These are phyloP conservation scores for Metaphire vulgaris DNA, from an alignment of 1,140 invertebrate genomes.

Conservation along the genomic window DNA sequence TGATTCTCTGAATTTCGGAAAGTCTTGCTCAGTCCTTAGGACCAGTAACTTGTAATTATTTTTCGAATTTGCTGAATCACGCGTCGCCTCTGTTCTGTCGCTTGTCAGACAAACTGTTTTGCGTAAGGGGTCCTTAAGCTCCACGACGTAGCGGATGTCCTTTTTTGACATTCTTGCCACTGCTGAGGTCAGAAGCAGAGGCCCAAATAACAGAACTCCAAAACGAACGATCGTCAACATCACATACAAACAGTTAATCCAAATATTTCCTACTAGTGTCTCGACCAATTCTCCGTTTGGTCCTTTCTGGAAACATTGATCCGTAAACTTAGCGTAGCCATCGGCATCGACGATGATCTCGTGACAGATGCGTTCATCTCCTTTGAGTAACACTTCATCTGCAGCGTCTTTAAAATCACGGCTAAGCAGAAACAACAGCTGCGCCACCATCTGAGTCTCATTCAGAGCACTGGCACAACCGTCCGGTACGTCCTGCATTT, in stretches of 20 bases:
- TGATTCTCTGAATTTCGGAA: too few species aligned
- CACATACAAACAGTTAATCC: constrained; percentile 44
- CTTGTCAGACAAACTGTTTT: constrained; percentile 14
- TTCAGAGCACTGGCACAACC: constrained; percentile 42
- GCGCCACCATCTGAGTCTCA: constrained; percentile 33
- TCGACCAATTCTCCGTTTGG: not conserved
- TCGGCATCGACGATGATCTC: constrained; percentile 35
- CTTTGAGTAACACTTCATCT: constrained; percentile 13
- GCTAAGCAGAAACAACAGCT: constrained; percentile 37
- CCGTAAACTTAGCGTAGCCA: constrained; percentile 27
- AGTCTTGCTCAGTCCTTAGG: too few species aligned
- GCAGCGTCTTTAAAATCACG: constrained; percentile 34
- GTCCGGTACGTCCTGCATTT: constrained; percentile 36
- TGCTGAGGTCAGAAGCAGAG: constrained; percentile 39
- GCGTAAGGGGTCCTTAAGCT: constrained; percentile 27
- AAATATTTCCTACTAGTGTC: constrained; percentile 36
- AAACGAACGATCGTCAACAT: constrained; percentile 42
- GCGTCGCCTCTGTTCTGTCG: constrained; percentile 21
- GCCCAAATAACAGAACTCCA: constrained; percentile 44
- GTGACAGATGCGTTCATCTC: constrained; percentile 39
- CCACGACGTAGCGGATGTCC: constrained; percentile 26
- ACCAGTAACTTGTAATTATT: too few species aligned
- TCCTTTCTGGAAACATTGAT: constrained; percentile 4
- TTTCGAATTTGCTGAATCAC: too few species aligned
- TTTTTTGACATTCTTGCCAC: constrained; percentile 33